These are phyloP conservation scores for Arizona elegans DNA, from an alignment of 2,113 vertebrate genomes.

Conservation along the genomic window DNA sequence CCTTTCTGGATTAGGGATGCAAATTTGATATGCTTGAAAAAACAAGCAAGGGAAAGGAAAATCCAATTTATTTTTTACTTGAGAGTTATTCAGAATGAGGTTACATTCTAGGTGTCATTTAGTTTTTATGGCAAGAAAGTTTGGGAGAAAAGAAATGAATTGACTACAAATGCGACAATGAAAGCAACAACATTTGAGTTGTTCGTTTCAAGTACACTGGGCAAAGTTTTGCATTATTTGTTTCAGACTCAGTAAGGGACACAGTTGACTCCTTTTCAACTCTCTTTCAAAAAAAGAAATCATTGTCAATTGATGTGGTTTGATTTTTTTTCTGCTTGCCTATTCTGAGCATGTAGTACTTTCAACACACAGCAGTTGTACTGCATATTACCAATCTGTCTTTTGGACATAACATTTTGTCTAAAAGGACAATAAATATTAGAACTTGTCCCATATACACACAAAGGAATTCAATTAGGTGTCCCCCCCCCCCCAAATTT, in stretches of 20 bases:
- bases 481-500: not conserved
- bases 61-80: conserved; percentile 24
- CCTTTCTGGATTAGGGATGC: not conserved
- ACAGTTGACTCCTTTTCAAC: conserved; percentile 37
- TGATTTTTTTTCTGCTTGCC: conserved; percentile 45
- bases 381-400: conserved; percentile 14
- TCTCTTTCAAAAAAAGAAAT: conserved; percentile 29
- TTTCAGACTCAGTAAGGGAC: conserved; percentile 42
- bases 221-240: conserved; percentile 36
- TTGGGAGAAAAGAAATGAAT: not conserved
- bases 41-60: not conserved
- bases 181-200: conserved; percentile 49
- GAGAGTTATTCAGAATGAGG: conserved; percentile 7
- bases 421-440: conserved; percentile 1
- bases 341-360: conserved; percentile 34
- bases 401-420: conserved; percentile 13
- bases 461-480: not conserved
- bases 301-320: conserved; percentile 45
- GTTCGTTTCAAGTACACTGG: conserved; percentile 35
- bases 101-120: conserved; percentile 26
- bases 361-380: conserved; percentile 8
- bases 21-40: not conserved
- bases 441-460: not conserved
- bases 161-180: not conserved
- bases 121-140: conserved; percentile 10